Conservation (phyloP, 2,797 vertebrate genomes). For the Eidolon dupreanum region DNA sequence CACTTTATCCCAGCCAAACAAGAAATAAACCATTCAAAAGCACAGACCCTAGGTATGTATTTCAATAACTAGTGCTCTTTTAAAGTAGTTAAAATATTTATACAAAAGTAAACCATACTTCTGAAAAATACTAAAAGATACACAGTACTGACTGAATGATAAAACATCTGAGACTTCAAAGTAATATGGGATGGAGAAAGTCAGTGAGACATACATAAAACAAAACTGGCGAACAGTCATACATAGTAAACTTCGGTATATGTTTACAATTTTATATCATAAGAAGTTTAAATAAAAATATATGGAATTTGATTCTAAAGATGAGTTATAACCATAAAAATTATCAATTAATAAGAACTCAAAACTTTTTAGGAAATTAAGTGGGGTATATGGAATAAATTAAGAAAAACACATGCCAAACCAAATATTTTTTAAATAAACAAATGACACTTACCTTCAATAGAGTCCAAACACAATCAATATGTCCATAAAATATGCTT, state of each 20-base stretch:
- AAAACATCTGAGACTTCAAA: constrained; percentile 23
- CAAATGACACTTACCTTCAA: constrained; percentile 89
- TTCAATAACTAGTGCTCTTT: not conserved
- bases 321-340: not conserved
- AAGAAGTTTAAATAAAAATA: constrained; percentile 23
- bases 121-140: constrained; percentile 24
- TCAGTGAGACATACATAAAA: not conserved
- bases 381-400: not conserved
- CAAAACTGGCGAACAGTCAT: not conserved
- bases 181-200: not conserved
- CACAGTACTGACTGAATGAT: not conserved
- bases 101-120: not conserved
- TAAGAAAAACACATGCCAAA: not conserved
- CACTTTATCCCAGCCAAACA: constrained; percentile 17
- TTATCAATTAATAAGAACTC: not conserved
- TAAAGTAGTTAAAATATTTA: constrained; percentile 1
- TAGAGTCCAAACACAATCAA: constrained; percentile 94
- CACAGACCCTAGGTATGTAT: not conserved
- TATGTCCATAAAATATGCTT: constrained; percentile 97
- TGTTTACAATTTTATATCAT: constrained; percentile 15
- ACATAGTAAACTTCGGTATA: not conserved
- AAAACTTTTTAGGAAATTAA: not conserved
- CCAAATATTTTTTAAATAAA: constrained; percentile 36
- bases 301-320: constrained; percentile 4
- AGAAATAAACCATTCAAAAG: constrained; percentile 34